These are phyloP conservation scores for Coelogynopora nodosa DNA, from an alignment of 2,888 invertebrate genomes.

Conservation along the genomic window DNA sequence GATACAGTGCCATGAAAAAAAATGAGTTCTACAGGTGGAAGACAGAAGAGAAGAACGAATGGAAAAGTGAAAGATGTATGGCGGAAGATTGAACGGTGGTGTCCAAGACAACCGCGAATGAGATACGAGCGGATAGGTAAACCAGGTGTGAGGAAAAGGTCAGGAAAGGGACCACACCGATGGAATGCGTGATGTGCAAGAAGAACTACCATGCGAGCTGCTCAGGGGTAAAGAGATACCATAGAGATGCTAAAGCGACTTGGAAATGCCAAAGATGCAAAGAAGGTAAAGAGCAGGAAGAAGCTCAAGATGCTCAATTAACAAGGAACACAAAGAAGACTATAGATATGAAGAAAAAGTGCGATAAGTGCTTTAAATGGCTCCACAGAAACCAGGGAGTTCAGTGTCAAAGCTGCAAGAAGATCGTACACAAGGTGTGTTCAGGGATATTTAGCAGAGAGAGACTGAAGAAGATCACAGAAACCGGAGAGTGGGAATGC, in stretches of 20 bases:
- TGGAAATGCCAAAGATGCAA: neutral
- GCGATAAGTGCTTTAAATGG: slow-evolving; percentile 4
- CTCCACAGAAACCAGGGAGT: slow-evolving; percentile 13
- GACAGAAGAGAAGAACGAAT: neutral
- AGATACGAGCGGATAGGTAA: neutral
- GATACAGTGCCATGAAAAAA: neutral
- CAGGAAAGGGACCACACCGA: neutral
- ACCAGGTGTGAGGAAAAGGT: neutral
- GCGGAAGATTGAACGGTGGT: neutral
- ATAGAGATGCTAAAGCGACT: neutral
- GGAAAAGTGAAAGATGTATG: neutral
- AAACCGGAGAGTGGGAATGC: slow-evolving; percentile 7
- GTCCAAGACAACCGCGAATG: neutral
- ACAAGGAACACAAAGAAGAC: slow-evolving; percentile 3
- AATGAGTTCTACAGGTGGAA: neutral
- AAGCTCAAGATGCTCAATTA: neutral
- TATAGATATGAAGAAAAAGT: neutral
- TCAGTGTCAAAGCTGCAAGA: slow-evolving; percentile 4
- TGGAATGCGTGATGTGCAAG: slow-evolving; percentile 5
- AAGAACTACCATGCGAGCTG: neutral
- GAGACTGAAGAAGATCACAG: slow-evolving; percentile 20
- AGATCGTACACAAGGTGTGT: slow-evolving; percentile 14
- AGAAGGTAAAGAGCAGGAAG: neutral
- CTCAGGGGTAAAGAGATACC: neutral
- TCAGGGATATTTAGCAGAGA: neutral